phyloP scores from a whole-genome alignment of 1,140 invertebrate genomes.

The Pseudoatta argentina region DNA sequence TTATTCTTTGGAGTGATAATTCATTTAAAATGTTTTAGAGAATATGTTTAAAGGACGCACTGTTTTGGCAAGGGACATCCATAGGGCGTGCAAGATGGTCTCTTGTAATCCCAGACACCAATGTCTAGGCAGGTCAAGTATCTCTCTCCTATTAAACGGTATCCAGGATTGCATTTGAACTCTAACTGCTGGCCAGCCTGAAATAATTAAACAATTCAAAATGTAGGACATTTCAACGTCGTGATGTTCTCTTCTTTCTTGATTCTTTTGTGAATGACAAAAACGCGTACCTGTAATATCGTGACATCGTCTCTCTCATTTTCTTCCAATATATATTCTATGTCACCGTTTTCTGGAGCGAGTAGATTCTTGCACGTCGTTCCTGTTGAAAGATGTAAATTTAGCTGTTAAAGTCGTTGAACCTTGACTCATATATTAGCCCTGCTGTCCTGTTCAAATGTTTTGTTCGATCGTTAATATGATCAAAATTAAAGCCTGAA shows the following conservation, averaged over 20 bases:
- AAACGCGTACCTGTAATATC: constrained; percentile 75
- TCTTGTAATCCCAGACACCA: constrained; percentile 84
- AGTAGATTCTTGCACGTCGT: constrained; percentile 83
- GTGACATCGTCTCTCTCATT: constrained; percentile 80
- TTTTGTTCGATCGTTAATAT: too few relatives aligned
- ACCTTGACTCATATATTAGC: neutral
- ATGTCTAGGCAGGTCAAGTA: constrained; percentile 85
- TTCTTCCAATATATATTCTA: constrained; percentile 82
- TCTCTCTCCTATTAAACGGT: constrained; percentile 81
- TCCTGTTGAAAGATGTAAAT: constrained; percentile 63
- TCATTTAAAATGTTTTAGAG: too few relatives aligned
- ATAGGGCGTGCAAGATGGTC: constrained; percentile 79
- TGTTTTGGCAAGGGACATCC: constrained; percentile 76
- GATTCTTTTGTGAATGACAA: neutral
- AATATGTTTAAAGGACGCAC: constrained; percentile 56
- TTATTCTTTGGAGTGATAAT: too few relatives aligned
- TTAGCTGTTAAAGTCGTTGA: neutral
- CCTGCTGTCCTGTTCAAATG: too few relatives aligned
- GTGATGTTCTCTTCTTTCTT: neutral
- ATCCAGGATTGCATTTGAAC: constrained; percentile 85
- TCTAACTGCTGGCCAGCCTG: constrained; percentile 85
- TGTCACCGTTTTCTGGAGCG: constrained; percentile 82
- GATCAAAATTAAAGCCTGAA: too few relatives aligned
- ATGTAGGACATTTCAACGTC: neutral
- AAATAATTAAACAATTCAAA: constrained; percentile 41